Percentiles rank a stretch among this genome's conserved stretches.
Conservation (phyloP, 2,797 vertebrate species). For the Liparis tanakae region DNA sequence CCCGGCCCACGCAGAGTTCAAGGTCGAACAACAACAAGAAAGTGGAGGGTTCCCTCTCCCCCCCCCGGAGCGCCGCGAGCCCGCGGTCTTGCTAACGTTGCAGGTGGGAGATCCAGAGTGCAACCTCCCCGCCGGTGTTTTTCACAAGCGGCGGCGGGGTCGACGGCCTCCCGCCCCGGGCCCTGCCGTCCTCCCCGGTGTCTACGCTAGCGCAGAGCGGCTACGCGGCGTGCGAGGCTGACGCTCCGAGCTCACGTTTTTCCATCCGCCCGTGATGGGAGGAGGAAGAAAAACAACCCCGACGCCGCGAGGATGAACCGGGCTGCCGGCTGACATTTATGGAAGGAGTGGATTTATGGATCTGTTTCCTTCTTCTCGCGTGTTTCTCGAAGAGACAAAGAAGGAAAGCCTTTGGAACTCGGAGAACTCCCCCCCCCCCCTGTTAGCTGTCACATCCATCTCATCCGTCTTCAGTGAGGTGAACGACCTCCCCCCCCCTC, state of each 20-base stretch:
- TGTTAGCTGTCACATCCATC: conserved; percentile 8
- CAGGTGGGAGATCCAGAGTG: conserved; percentile 52
- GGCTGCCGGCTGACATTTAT: not conserved
- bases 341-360: not conserved
- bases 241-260: conserved; percentile 20
- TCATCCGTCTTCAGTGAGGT: conserved; percentile 1
- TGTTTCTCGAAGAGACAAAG: not conserved
- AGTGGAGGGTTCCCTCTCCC: not conserved
- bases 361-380: not conserved
- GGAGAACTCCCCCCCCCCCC: not conserved
- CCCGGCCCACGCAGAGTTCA: conserved; percentile 45
- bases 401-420: not conserved
- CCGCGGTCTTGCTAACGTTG: conserved; percentile 6
- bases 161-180: conserved; percentile 50
- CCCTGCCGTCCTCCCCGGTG: conserved; percentile 42
- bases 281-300: conserved; percentile 3
- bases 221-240: conserved; percentile 29
- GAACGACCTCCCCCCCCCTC: not conserved
- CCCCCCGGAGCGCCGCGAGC: not conserved
- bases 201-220: conserved; percentile 58
- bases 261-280: not conserved
- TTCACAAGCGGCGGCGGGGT: conserved; percentile 66
- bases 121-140: conserved; percentile 50
- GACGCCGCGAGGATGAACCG: conserved; percentile 10
- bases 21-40: conserved; percentile 62